Base-by-base conservation (phyloP, 2,113 vertebrate species). In the Columbina picui region DNA sequence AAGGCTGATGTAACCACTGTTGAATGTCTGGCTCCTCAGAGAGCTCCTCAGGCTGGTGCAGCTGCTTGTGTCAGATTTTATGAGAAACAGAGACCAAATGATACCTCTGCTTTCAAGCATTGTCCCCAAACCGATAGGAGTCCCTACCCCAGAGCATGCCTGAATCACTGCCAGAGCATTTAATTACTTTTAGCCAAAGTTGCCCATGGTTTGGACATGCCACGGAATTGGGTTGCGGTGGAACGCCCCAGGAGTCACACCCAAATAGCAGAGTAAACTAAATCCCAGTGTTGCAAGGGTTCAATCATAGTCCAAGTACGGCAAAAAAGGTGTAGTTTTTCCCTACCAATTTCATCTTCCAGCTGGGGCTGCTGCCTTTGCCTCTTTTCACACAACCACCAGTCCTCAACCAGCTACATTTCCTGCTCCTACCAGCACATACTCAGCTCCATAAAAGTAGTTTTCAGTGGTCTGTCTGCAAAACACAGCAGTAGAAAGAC, bases 11-110 rank as follows among this genome's bases (percentile, higher is more conserved):
- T 60, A 92, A 92, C 53, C 63, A 32, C 47, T 80, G 63, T 1
- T 94, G 94, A 94, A 91, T 88, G 84, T 65, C 61, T 89, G 92
- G 83, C 94, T 84, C 85, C 65, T 89, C 68, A 26, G 73, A 73
- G 39, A 77, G 14, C 56, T 95, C 78, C 61, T 57, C 53, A 69
- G 60, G 36, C n/a, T 84, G 69, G 59, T 93, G 84, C 95, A 96
- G 95, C 94, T 98, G 95, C 83, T 96, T 96, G 88, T 96, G 91
- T 94, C 93, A 92, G 68, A 55, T 88, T 97, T 77, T 77, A 64
- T 39, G 52, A 93, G 93, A 95, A 95, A 94, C 1, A 80, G 76
- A 97, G 75, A 82, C 68, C 85, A 87, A 71, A 87, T 73, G 76
- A 92, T 36, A 88, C 41, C 29, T 47, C 41, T 83, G 69, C 53